Conservation (phyloP, 2,888 invertebrate genomes). For the Bombyx huttoni region DNA sequence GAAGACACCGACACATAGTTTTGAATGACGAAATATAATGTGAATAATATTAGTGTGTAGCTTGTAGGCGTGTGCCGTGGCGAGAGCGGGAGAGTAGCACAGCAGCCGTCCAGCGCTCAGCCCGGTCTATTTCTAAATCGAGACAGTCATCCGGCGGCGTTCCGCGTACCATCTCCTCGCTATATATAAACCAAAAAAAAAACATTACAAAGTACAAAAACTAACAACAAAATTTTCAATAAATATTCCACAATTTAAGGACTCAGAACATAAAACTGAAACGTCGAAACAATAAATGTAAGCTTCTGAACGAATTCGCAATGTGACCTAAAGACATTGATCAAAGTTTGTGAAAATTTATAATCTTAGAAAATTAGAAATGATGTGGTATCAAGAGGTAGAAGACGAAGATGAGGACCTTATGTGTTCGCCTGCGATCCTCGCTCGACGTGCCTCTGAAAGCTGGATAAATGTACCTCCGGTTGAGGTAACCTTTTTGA, state of each 20-base stretch:
- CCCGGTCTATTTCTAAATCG: constrained; percentile 70
- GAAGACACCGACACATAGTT: not conserved
- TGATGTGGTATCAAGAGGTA: constrained; percentile 84
- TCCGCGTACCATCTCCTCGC: constrained; percentile 62
- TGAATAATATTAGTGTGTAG: constrained; percentile 1
- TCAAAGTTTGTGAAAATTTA: constrained; percentile 5
- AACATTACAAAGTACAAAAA: not conserved
- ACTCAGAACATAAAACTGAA: not conserved
- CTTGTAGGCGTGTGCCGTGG: constrained; percentile 1
- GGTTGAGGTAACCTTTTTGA: constrained; percentile 77
- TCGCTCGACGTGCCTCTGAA: constrained; percentile 89
- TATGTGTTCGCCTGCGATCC: constrained; percentile 88
- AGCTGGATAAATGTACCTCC: constrained; percentile 93
- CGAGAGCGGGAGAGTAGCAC: constrained; percentile 7
- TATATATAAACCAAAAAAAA: constrained; percentile 35
- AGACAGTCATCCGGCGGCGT: constrained; percentile 68
- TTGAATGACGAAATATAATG: not conserved
- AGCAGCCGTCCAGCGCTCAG: constrained; percentile 34
- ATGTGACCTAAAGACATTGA: not conserved
- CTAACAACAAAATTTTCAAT: not conserved
- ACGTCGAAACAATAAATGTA: not conserved
- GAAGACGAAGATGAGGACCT: constrained; percentile 89
- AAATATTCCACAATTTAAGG: not conserved
- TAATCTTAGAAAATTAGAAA: constrained; percentile 14
- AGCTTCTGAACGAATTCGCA: not conserved